phyloP scores from a whole-genome alignment of 2,888 invertebrate species.

The Cryptus viduatorius region DNA sequence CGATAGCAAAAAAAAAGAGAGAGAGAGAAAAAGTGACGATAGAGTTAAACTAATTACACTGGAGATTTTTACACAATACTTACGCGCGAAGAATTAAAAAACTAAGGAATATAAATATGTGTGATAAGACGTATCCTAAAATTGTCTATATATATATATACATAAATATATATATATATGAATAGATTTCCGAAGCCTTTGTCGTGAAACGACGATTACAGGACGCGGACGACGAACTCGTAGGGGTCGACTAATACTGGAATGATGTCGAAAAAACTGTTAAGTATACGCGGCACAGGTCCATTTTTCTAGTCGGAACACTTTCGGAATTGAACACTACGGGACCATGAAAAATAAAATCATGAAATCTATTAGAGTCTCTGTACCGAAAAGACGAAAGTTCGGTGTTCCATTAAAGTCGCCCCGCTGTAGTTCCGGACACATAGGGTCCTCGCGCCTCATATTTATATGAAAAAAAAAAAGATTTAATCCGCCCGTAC shows the following conservation, averaged over 20 bases:
- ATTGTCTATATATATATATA: conserved; percentile 64
- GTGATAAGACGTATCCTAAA: conserved; percentile 80
- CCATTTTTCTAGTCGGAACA: conserved; percentile 80
- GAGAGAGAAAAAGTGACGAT: conserved; percentile 47
- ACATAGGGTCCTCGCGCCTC: conserved; percentile 59
- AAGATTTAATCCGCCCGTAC: conserved; percentile 67
- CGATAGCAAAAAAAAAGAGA: conserved; percentile 35
- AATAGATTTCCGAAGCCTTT: conserved; percentile 64
- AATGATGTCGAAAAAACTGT: conserved; percentile 68
- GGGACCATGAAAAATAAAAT: conserved; percentile 79
- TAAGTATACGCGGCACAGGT: conserved; percentile 58
- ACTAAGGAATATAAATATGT: conserved; percentile 78
- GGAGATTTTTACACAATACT: conserved; percentile 78
- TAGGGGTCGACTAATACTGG: conserved; percentile 64
- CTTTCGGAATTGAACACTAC: conserved; percentile 75
- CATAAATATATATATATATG: conserved; percentile 20
- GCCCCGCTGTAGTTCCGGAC: conserved; percentile 35
- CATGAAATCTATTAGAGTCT: conserved; percentile 69
- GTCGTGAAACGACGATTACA: conserved; percentile 64
- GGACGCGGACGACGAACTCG: conserved; percentile 55
- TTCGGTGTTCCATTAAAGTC: conserved; percentile 31
- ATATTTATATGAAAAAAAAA: conserved; percentile 50
- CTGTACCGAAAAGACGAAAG: conserved; percentile 54
- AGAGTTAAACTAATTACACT: conserved; percentile 67
- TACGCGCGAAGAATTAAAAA: conserved; percentile 74